phyloP scores from a whole-genome alignment of 2,113 vertebrate species.

The Antennarius striatus region DNA sequence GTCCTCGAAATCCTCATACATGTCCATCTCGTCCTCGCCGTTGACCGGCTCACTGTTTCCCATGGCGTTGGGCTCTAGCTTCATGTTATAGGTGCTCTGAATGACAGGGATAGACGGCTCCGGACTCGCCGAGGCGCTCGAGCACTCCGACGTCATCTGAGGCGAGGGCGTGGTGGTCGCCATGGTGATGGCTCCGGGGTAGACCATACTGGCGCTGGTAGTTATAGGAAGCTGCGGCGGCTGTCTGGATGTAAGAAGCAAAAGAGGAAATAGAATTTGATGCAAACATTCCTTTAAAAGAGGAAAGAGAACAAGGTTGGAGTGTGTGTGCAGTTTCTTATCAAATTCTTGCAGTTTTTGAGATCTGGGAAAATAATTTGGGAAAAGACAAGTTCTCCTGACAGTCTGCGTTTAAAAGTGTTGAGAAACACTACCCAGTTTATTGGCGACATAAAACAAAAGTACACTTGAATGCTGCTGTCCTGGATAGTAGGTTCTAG shows the following conservation, averaged over 20 bases:
- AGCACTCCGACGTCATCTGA: conserved; percentile 99
- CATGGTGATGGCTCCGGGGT: conserved; percentile 96
- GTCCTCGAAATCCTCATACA: conserved; percentile 98
- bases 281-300: conserved; percentile 6
- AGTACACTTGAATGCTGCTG: conserved; percentile 65
- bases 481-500: conserved; percentile 71
- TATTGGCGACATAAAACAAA: conserved; percentile 77
- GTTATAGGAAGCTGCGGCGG: conserved; percentile 98
- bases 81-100: conserved; percentile 97
- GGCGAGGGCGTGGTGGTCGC: conserved; percentile 95
- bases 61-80: conserved; percentile 88
- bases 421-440: conserved; percentile 69
- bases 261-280: conserved; percentile 8
- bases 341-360: conserved; percentile 52
- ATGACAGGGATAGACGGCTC: conserved; percentile 98
- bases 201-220: conserved; percentile 93
- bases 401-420: conserved; percentile 66
- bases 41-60: conserved; percentile 87
- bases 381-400: conserved; percentile 63
- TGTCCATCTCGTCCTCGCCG: conserved; percentile 96
- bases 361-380: conserved; percentile 75
- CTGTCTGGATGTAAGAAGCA: conserved; percentile 83
- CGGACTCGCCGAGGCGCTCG: conserved; percentile 95
- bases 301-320: conserved; percentile 6
- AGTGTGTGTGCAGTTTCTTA: neutral